Conservation (phyloP, 2,888 invertebrate genomes). For the Protonemura montana region DNA sequence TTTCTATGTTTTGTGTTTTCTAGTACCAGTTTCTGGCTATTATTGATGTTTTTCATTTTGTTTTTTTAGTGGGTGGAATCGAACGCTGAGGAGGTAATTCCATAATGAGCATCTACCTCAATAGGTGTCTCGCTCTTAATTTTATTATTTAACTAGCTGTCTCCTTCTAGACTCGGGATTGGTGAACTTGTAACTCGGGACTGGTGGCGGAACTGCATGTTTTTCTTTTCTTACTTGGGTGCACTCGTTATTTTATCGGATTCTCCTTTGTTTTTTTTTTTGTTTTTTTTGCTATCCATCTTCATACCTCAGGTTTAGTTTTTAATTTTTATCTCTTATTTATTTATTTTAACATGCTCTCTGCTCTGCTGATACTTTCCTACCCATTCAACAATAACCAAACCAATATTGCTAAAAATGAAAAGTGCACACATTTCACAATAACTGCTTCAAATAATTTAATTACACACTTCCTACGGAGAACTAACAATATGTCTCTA, state of each 20-base stretch:
- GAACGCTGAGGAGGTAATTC: conserved; percentile 71
- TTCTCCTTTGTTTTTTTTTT: conserved; percentile 41
- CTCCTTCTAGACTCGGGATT: conserved; percentile 23
- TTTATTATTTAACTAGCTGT: conserved; percentile 49
- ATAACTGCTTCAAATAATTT: too few species aligned
- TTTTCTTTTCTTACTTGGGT: not conserved
- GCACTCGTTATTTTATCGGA: conserved; percentile 35
- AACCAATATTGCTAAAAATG: too few species aligned
- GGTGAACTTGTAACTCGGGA: conserved; percentile 38
- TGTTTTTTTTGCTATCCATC: too few species aligned
- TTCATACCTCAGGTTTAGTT: too few species aligned
- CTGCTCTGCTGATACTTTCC: not conserved
- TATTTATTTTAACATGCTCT: not conserved
- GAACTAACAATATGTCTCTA: too few species aligned
- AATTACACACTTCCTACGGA: too few species aligned
- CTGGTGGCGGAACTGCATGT: conserved; percentile 45
- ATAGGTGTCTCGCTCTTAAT: conserved; percentile 49
- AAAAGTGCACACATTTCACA: too few species aligned
- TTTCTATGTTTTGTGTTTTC: not conserved
- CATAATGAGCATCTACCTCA: conserved; percentile 48
- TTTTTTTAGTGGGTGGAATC: conserved; percentile 72
- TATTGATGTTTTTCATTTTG: conserved; percentile 42
- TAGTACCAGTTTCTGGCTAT: conserved; percentile 41
- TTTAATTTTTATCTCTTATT: too few species aligned
- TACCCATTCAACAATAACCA: too few species aligned